Evolutionary conservation across 2,113 vertebrate species (phyloP).

Genomic region (Stomatorhinus ivindoensis): DNA sequence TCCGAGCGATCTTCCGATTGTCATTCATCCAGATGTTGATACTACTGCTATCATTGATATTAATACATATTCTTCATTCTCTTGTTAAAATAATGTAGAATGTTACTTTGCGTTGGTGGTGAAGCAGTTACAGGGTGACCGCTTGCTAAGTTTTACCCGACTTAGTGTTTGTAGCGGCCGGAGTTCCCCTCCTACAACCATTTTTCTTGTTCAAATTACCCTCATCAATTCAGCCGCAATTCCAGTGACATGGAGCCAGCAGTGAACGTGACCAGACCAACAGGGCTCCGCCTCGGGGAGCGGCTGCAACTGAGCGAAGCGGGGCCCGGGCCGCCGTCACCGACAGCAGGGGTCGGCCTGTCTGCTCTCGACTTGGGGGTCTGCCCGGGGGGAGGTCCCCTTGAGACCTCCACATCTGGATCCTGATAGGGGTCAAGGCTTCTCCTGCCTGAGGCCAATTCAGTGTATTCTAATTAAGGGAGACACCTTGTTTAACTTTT

Average conservation of each 20-base stretch:
- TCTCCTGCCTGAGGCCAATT: slow-evolving; percentile 89
- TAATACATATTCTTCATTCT: background rate
- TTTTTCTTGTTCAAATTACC: slow-evolving; percentile 62
- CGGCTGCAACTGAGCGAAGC: slow-evolving; percentile 44
- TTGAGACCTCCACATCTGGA: slow-evolving; percentile 95
- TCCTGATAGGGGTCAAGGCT: slow-evolving; percentile 97
- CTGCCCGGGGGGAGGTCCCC: slow-evolving; percentile 59
- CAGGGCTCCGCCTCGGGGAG: slow-evolving; percentile 48
- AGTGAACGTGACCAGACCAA: slow-evolving; percentile 64
- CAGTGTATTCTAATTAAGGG: slow-evolving; percentile 87
- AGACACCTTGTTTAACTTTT: slow-evolving; percentile 93
- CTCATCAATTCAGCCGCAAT: slow-evolving; percentile 78
- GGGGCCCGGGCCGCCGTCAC: slow-evolving; percentile 44
- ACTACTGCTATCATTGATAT: background rate
- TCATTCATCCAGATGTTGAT: background rate
- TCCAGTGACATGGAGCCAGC: slow-evolving; percentile 53
- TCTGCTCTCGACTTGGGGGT: slow-evolving; percentile 61
- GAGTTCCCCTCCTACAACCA: slow-evolving; percentile 29
- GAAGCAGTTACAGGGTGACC: background rate
- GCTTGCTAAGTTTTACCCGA: background rate
- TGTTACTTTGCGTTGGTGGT: background rate
- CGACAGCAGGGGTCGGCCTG: slow-evolving; percentile 55
- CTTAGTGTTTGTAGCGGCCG: background rate
- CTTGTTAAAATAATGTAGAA: background rate
- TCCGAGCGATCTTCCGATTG: background rate